Evolutionary conservation across 1,140 invertebrate species (phyloP), one percentile per base, ranked within the genome.

Genomic region (Colletes latitarsis): DNA sequence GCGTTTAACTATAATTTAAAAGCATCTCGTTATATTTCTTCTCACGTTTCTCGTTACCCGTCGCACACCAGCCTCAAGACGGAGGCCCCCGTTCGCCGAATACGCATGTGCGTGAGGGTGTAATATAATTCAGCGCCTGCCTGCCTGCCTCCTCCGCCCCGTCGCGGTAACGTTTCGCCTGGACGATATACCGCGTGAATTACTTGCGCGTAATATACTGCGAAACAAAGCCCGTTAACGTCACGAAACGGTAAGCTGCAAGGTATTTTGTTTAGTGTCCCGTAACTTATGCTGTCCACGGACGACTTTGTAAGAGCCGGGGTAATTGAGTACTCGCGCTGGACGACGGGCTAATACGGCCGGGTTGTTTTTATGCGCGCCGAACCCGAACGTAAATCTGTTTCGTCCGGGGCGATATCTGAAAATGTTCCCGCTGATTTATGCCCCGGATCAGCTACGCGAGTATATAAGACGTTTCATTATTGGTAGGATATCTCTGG

Each of bases 21-120:
- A 74, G 77, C 70, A 52, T 79, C 77, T 74, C 63, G 77, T 80
- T 80, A 66, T 74, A 80, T 66, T 80, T 80, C 77, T 80, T 80
- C 77, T 80, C 62, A 41, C 70, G 71, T 80, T 67, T 66, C 77
- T 79, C 60, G 70, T 58, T 72, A 72, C 68, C 68, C 30, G 12
- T 77, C 57, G 46, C 49, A 15, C 66, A 60, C 43, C 10, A n/a
- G 6, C 30, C 17, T 14, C 21, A n/a, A 49, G n/a, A 68, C 19
- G 53, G 17, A 39, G 62, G 49, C 9, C 4, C 66, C 49, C 66
- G 66, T 68, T 30, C 66, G n/a, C 43, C 68, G 15, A 3, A 3
- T 60, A 6, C 75, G 17, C 43, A 30, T 49, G 49, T 10, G n/a
- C 57, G 46, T 4, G 60, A 66, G 69, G 62, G 52, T 66, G 77